A percentile compares a stretch with the other conserved stretches of the same genome.
Evolutionary conservation across 2,888 invertebrate genomes (phyloP).

Genomic region (Tholera decimalis): DNA sequence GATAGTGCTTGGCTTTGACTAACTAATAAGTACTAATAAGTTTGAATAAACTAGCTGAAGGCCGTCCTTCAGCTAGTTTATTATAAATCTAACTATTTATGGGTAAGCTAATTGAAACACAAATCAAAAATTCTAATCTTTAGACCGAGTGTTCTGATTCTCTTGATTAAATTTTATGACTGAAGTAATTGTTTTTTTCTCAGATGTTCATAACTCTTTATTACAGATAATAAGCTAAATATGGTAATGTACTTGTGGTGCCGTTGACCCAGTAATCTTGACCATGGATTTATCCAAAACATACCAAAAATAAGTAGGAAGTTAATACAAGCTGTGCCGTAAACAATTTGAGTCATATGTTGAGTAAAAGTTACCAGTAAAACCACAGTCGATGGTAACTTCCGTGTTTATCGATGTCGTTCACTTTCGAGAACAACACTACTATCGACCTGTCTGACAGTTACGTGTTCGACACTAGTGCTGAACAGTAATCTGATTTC

Average conservation of each 20-base stretch:
- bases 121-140: background rate
- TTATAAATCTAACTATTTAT: background rate
- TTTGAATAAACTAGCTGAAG: too few species aligned
- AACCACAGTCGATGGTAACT: conserved; percentile 19
- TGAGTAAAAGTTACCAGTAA: conserved; percentile 19
- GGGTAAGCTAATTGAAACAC: background rate
- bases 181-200: background rate
- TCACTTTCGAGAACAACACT: conserved; percentile 8
- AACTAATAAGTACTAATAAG: too few species aligned
- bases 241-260: background rate
- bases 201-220: background rate
- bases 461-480: conserved; percentile 1
- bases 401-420: conserved; percentile 11
- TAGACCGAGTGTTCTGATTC: background rate
- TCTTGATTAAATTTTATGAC: background rate
- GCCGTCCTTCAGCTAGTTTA: too few species aligned
- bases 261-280: conserved; percentile 40
- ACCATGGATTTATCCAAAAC: conserved; percentile 28
- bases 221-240: background rate
- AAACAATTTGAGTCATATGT: conserved; percentile 33
- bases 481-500: conserved; percentile 23
- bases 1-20: too few species aligned
- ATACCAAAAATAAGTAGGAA: conserved; percentile 27
- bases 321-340: conserved; percentile 20
- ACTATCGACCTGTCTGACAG: conserved; percentile 25